Conservation (phyloP, 1,140 invertebrate genomes). For the Pachyrhynchus sulphureomaculatus region DNA sequence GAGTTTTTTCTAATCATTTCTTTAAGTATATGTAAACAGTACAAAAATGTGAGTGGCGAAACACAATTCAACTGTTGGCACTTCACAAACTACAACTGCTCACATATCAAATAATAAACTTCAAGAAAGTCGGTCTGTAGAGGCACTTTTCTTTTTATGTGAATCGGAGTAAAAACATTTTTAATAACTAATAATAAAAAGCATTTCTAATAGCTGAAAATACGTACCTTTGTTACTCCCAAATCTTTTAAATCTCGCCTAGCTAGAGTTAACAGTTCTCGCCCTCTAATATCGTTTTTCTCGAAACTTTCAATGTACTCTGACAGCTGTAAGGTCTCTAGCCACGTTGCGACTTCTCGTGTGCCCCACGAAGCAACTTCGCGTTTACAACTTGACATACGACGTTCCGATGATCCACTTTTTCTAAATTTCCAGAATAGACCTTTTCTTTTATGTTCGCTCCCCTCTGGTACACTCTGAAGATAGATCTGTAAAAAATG, state of each 20-base stretch:
- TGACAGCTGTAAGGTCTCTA: constrained; percentile 81
- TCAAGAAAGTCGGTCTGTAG: too few species aligned
- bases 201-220: background rate
- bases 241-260: constrained; percentile 85
- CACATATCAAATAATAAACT: too few species aligned
- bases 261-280: constrained; percentile 83
- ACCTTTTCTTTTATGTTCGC: constrained; percentile 60
- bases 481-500: constrained; percentile 29
- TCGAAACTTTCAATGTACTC: constrained; percentile 87
- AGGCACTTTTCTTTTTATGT: too few species aligned
- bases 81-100: too few species aligned
- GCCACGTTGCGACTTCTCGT: constrained; percentile 77
- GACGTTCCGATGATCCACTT: constrained; percentile 48
- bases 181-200: too few species aligned
- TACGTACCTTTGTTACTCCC: constrained; percentile 80
- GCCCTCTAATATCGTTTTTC: constrained; percentile 87
- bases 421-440: constrained; percentile 63
- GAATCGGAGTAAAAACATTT: too few species aligned
- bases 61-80: too few species aligned
- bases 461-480: constrained; percentile 42
- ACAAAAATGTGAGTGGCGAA: too few species aligned
- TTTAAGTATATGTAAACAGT: too few species aligned
- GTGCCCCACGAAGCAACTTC: constrained; percentile 67
- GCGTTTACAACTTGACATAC: constrained; percentile 50
- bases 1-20: too few species aligned